phyloP scores from a whole-genome alignment of 2,888 invertebrate genomes.

The Pelosia muscerda region DNA sequence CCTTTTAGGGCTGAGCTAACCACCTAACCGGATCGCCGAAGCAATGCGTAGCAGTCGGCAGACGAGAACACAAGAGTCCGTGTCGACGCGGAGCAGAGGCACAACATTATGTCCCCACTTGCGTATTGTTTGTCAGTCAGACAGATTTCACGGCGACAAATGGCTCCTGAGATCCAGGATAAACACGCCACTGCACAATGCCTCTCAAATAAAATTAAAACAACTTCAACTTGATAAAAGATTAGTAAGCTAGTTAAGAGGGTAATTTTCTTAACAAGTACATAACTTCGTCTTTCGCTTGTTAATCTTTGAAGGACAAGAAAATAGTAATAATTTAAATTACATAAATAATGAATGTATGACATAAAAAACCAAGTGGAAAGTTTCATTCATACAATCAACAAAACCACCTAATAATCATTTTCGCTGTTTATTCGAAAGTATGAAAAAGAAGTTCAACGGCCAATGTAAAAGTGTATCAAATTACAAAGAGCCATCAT shows the following conservation, averaged over 20 bases:
- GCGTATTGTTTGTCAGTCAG: conserved; percentile 85
- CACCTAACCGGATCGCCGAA: conserved; percentile 63
- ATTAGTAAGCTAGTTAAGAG: conserved; percentile 54
- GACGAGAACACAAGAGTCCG: conserved; percentile 66
- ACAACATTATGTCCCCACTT: conserved; percentile 77
- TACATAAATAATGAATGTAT: conserved; percentile 47
- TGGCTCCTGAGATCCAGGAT: conserved; percentile 74
- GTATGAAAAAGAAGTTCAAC: conserved; percentile 62
- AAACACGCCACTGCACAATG: conserved; percentile 70
- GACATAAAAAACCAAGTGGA: conserved; percentile 31
- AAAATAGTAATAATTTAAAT: conserved; percentile 49
- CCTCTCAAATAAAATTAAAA: conserved; percentile 74
- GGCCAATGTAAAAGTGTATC: conserved; percentile 76
- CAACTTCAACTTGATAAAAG: conserved; percentile 59
- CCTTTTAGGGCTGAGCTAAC: conserved; percentile 76
- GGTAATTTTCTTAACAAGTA: conserved; percentile 50
- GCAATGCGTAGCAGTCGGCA: conserved; percentile 63
- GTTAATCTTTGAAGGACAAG: conserved; percentile 46
- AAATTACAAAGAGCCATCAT: conserved; percentile 67
- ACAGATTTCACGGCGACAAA: conserved; percentile 80
- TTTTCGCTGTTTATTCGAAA: conserved; percentile 53
- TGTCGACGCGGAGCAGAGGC: conserved; percentile 66
- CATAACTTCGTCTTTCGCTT: conserved; percentile 44
- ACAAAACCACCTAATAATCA: conserved; percentile 41
- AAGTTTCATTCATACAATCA: conserved; percentile 44